These are phyloP conservation scores for Cydia amplana DNA, from an alignment of 1,140 invertebrate species.

Conservation along the genomic window DNA sequence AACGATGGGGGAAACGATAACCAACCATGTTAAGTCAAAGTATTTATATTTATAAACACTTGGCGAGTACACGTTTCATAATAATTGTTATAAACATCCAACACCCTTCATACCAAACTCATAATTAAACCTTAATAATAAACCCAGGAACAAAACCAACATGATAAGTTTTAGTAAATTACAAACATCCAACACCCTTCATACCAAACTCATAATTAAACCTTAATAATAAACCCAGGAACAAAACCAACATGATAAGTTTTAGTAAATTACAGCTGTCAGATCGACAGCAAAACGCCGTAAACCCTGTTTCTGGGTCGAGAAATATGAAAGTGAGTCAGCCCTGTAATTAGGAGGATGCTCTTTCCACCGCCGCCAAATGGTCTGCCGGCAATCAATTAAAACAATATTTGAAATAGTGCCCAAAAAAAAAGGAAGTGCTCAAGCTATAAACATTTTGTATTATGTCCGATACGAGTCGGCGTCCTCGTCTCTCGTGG, in stretches of 20 bases:
- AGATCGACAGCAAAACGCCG: conserved; percentile 40
- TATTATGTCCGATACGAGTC: conserved; percentile 52
- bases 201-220: conserved; percentile 24
- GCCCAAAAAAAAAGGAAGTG: conserved; percentile 68
- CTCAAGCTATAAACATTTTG: conserved; percentile 67
- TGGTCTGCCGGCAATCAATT: conserved; percentile 73
- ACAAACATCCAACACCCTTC: conserved; percentile 23
- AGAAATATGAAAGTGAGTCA: conserved; percentile 49
- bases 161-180: conserved; percentile 47
- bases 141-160: conserved; percentile 38
- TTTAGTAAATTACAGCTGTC: conserved; percentile 48
- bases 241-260: conserved; percentile 46
- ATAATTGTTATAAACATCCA: conserved; percentile 17
- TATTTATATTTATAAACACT: background rate
- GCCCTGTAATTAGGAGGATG: conserved; percentile 62
- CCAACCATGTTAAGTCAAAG: background rate
- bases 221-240: conserved; percentile 32
- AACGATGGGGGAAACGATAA: background rate
- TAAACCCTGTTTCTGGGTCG: conserved; percentile 44
- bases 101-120: conserved; percentile 20
- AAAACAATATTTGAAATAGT: conserved; percentile 77
- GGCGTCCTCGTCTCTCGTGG: conserved; percentile 43
- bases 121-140: conserved; percentile 31
- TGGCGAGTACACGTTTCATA: background rate
- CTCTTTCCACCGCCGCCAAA: conserved; percentile 57